Percentiles rank a stretch among this genome's conserved stretches.
phyloP scores from a whole-genome alignment of 1,140 invertebrate species.

The Lasioglossum albipes region DNA sequence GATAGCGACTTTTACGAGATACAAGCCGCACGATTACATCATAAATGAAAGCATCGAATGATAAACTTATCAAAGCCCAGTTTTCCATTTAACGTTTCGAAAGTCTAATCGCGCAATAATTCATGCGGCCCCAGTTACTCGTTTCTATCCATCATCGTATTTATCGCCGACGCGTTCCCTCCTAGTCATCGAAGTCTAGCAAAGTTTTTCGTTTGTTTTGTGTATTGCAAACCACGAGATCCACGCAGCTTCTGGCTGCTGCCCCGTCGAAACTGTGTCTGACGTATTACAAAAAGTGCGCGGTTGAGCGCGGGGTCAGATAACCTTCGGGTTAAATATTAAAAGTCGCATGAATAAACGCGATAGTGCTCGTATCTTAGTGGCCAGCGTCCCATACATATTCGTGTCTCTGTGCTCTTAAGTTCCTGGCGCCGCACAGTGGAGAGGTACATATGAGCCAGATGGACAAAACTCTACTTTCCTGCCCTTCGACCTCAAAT shows the following conservation, averaged over 20 bases:
- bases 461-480: no score
- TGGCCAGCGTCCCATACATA: conserved; percentile 69
- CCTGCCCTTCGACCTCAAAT: no score
- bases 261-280: background rate
- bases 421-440: conserved; percentile 1
- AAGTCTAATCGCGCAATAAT: background rate
- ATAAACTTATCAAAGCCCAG: background rate
- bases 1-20: background rate
- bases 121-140: background rate
- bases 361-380: conserved; percentile 69
- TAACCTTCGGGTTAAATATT: conserved; percentile 77
- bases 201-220: background rate
- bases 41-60: background rate
- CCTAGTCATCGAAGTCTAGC: background rate
- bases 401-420: conserved; percentile 69
- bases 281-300: conserved; percentile 67
- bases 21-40: background rate
- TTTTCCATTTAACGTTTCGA: background rate
- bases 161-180: conserved; percentile 7
- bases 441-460: no score
- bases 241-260: background rate
- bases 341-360: conserved; percentile 77
- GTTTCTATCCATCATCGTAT: background rate
- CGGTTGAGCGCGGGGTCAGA: conserved; percentile 59
- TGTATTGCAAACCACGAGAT: background rate